Base-by-base conservation (phyloP, 2,797 vertebrate genomes). In the Helostoma temminkii region DNA sequence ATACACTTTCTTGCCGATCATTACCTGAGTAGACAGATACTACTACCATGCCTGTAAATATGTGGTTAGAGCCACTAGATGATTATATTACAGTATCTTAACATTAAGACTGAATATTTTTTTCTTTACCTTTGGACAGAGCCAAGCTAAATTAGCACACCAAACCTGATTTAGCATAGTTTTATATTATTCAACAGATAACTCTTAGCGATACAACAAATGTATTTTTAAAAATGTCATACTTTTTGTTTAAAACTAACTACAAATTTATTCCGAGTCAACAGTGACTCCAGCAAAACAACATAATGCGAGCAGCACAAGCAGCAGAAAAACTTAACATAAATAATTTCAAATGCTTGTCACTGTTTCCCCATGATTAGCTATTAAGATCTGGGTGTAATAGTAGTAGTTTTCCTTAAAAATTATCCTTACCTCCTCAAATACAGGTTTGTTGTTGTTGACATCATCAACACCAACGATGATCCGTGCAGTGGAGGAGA, bases 381-480 rank as follows among this genome's bases (percentile, higher is more conserved):
- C 32, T 34, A 56, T 45, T 5, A 42, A 49, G 22, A 37, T 46
- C 28, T 2, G 10, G 10, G 21, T 28, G 30, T 3, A 49, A 53
- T 56, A 55, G 21, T 52, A n/a, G 0, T 19, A 30, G 19, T 9
- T 60, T 48, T 21, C 1, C 12, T 55, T 12, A 45, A 19, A 6
- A 49, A 37, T 34, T 0, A 34, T 25, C 48, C 84, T 86, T 78
- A 97, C 96, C 96, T 94, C 93, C 71, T 95, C 93, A 89, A 98
- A 97, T 9, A 96, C 76, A 19, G 96, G 96, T 78, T 97, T 97
- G 91, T 97, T 96, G 86, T 96, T 96, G 93, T 97, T 97, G 78
- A 97, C 94, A 37, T 96, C 95, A 50, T 97, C 94, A 1, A 97
- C 91, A 49, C 93, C 94, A 19, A 97, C 96, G 7, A 96, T 85